These are phyloP conservation scores for Rhineura floridana DNA, from an alignment of 2,113 vertebrate species.

Conservation along the genomic window DNA sequence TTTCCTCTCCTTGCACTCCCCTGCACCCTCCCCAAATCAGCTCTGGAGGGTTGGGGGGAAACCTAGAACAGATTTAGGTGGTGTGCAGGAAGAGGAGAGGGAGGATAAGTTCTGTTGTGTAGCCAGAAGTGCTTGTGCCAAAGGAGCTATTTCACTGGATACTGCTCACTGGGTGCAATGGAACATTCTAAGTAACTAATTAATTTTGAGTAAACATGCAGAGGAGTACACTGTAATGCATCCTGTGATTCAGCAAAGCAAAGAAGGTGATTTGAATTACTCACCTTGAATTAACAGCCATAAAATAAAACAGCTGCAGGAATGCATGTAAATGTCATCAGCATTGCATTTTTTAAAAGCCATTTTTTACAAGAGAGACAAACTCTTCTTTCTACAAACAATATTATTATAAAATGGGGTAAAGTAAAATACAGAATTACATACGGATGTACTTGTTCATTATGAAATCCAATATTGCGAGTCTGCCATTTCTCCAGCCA, in stretches of 20 bases:
- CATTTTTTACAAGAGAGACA: not conserved
- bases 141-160: too few relatives aligned
- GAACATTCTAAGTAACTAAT: too few relatives aligned
- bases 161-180: too few relatives aligned
- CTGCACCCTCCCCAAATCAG: too few relatives aligned
- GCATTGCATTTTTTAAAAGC: not conserved
- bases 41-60: too few relatives aligned
- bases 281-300: not conserved
- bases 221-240: too few relatives aligned
- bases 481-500: constrained; percentile 84
- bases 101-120: too few relatives aligned
- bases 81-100: too few relatives aligned
- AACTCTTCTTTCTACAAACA: not conserved
- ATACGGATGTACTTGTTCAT: constrained; percentile 78
- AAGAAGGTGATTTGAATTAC: not conserved
- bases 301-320: not conserved
- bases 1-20: too few relatives aligned
- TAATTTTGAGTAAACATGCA: too few relatives aligned
- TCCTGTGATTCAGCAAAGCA: not conserved
- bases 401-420: not conserved
- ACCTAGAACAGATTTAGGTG: too few relatives aligned
- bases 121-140: too few relatives aligned
- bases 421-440: constrained; percentile 24
- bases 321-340: not conserved
- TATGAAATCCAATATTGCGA: constrained; percentile 79